A percentile compares a stretch with the other conserved stretches of the same genome.
These are phyloP conservation scores for Nasua narica DNA, from an alignment of 2,797 vertebrate species.

Conservation along the genomic window DNA sequence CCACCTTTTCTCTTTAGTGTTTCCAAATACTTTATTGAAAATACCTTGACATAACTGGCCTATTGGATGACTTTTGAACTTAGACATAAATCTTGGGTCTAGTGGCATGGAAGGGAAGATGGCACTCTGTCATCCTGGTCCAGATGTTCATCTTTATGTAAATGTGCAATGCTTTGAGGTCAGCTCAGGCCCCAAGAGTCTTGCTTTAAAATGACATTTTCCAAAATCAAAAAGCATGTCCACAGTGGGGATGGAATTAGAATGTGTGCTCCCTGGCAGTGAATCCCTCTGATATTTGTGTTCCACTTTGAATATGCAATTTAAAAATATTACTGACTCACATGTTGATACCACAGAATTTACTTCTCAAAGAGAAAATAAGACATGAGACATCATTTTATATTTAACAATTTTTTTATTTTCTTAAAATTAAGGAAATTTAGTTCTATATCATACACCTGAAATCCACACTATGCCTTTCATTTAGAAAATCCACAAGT, in stretches of 20 bases:
- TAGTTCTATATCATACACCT: neutral
- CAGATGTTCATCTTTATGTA: constrained; percentile 59
- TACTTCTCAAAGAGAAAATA: constrained; percentile 18
- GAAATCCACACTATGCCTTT: constrained; percentile 64
- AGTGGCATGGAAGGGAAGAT: neutral
- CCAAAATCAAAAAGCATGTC: constrained; percentile 70
- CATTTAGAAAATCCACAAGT: constrained; percentile 56
- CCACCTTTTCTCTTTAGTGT: constrained; percentile 47
- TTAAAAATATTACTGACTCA: constrained; percentile 55
- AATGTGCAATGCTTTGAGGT: constrained; percentile 56
- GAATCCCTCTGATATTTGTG: constrained; percentile 19
- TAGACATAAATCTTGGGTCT: constrained; percentile 57
- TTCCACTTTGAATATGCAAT: neutral
- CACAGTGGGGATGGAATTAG: constrained; percentile 64
- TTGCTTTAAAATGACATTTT: constrained; percentile 75
- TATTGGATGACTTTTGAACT: constrained; percentile 58
- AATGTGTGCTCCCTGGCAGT: constrained; percentile 40
- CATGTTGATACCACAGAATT: neutral
- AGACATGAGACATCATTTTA: neutral
- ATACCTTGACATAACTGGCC: constrained; percentile 43
- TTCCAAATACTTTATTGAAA: constrained; percentile 70
- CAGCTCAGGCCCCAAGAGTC: constrained; percentile 30
- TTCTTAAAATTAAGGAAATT: neutral
- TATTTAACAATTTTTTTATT: neutral
- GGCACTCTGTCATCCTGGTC: constrained; percentile 10